Percentiles rank a stretch among this genome's conserved stretches.
Evolutionary conservation across 2,113 vertebrate genomes (phyloP).

Genomic region (Oophaga pumilio): DNA sequence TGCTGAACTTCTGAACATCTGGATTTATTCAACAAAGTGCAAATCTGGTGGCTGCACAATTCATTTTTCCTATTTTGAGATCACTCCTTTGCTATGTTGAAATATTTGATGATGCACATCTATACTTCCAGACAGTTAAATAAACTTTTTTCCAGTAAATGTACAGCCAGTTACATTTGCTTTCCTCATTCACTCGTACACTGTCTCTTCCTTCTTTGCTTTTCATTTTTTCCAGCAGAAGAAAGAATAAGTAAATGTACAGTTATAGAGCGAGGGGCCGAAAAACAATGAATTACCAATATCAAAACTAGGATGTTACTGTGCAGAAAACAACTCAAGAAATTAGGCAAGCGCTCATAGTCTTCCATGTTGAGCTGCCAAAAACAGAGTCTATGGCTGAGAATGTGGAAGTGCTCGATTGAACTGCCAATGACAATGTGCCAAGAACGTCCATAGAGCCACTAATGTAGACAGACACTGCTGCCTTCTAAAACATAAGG

Average conservation of each 20-base stretch:
- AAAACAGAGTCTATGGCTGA: background rate
- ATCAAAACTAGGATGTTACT: background rate
- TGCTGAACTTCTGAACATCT: constrained; percentile 45
- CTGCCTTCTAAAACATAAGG: too few relatives aligned
- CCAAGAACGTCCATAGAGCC: background rate
- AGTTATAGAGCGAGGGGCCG: background rate
- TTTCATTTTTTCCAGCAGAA: constrained; percentile 22
- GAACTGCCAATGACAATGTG: background rate
- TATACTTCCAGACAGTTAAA: constrained; percentile 29
- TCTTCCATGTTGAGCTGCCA: background rate
- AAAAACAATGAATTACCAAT: background rate
- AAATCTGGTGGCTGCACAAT: constrained; percentile 40
- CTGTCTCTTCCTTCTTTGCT: background rate
- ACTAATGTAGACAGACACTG: too few relatives aligned
- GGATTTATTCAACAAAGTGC: constrained; percentile 48
- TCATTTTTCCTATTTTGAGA: constrained; percentile 35
- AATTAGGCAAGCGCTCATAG: background rate
- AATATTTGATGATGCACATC: constrained; percentile 39
- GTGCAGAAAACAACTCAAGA: background rate
- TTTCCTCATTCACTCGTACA: constrained; percentile 10
- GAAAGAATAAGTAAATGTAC: background rate
- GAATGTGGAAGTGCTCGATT: background rate
- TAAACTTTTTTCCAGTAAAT: constrained; percentile 23
- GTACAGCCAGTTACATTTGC: constrained; percentile 22
- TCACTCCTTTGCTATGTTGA: constrained; percentile 33